Base-by-base conservation (phyloP, 64 coral and sea anemone genomes). In the Dendronephthya gigantea region DNA sequence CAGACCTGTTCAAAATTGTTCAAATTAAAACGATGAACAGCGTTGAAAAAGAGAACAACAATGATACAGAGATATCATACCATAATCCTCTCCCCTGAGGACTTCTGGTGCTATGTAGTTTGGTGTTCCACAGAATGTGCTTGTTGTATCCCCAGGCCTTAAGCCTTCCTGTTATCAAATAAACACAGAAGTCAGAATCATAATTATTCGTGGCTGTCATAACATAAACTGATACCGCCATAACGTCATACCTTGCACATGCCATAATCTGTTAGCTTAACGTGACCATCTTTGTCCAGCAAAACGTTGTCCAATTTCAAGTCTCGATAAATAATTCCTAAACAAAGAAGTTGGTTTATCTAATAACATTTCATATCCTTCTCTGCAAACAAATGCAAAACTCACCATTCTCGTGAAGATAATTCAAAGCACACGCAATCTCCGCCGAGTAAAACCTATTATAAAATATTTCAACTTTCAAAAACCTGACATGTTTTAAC, bases 221-320 rank as follows among this genome's bases (percentile, higher is more conserved):
- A n/a, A n/a, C n/a, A n/a, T n/a, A n/a, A n/a, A n/a, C n/a, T n/a
- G n/a, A n/a, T n/a, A n/a, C n/a, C n/a, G n/a, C n/a, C n/a, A n/a
- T n/a, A n/a, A n/a, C n/a, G n/a, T n/a, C n/a, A n/a, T n/a, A 98
- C 95, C 88, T 98, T 98, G 82, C 95, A 98, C 95, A 98, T 98
- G 50, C 95, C 95, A 82, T 98, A 98, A 85, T 98, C 95, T 83
- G 95, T 98, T 11, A 98, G 49, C 88, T 98, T 98, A 52, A 98
- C 89, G 68, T 98, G 95, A 19, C 95, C 95, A 88, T 98, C 95
- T 49, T 90, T 91, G 68, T 98, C 95, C 33, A 98, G 83, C 47
- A 98, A 72, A 0, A 98, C 95, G 59, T 97, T 97, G 83, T 93
- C 92, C 29, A 93, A 86, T 82, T 97, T 97, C 28, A 96, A 82